These are phyloP conservation scores for Andrena praecox DNA, from an alignment of 2,888 invertebrate species.

Conservation along the genomic window DNA sequence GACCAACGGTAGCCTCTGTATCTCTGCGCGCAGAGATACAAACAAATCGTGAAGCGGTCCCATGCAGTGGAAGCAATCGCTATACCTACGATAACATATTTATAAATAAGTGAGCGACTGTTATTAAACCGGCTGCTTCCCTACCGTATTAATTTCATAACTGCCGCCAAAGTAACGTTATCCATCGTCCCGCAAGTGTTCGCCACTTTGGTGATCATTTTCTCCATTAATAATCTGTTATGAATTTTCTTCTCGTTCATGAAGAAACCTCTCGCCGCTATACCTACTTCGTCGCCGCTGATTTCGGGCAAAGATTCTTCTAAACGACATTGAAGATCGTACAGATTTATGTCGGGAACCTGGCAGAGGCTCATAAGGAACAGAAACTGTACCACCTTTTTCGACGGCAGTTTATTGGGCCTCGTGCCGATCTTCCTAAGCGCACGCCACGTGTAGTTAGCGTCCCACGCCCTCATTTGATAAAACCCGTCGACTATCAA, in stretches of 20 bases:
- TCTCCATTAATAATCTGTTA: constrained; percentile 85
- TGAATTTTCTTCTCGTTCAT: constrained; percentile 90
- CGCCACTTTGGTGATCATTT: constrained; percentile 86
- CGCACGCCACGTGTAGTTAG: constrained; percentile 26
- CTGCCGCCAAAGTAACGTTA: constrained; percentile 88
- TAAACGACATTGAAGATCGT: constrained; percentile 88
- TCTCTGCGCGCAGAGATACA: constrained; percentile 82
- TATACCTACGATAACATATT: constrained; percentile 64
- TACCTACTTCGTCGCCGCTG: constrained; percentile 89
- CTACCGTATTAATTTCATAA: constrained; percentile 87
- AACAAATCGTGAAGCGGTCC: constrained; percentile 39
- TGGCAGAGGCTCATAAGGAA: constrained; percentile 88
- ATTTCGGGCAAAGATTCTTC: constrained; percentile 86
- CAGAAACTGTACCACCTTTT: constrained; percentile 89
- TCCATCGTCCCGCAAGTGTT: constrained; percentile 86
- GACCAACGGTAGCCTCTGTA: constrained; percentile 87
- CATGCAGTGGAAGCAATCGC: not conserved
- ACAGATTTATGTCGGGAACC: constrained; percentile 87
- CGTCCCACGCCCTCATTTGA: constrained; percentile 79
- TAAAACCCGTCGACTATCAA: constrained; percentile 89
- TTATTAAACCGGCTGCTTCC: not conserved
- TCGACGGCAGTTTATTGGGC: constrained; percentile 87
- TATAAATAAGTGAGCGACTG: not conserved
- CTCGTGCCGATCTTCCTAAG: constrained; percentile 86
- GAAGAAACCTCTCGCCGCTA: constrained; percentile 92